These are phyloP conservation scores for Sciurus vulgaris DNA, from an alignment of 2,797 vertebrate species.

Conservation along the genomic window DNA sequence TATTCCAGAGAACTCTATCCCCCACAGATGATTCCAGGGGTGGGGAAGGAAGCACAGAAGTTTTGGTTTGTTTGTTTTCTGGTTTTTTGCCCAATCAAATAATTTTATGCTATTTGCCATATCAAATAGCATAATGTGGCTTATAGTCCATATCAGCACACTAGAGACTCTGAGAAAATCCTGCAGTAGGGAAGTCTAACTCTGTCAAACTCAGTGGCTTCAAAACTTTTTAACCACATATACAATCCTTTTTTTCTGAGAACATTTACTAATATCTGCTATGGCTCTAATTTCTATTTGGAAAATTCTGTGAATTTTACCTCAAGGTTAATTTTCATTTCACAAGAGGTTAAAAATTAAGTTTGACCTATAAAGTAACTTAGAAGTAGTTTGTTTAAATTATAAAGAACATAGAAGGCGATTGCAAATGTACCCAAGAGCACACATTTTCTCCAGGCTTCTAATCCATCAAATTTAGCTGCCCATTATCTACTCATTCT, in stretches of 20 bases:
- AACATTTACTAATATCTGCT: conserved; percentile 52
- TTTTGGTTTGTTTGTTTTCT: too few relatives aligned
- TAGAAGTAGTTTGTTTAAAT: conserved; percentile 80
- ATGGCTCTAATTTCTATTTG: conserved; percentile 60
- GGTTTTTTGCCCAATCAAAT: neutral
- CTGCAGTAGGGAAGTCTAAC: neutral
- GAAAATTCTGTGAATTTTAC: conserved; percentile 72
- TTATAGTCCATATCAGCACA: neutral
- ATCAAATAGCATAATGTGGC: too few relatives aligned
- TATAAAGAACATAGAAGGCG: conserved; percentile 25
- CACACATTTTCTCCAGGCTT: neutral
- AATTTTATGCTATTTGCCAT: neutral
- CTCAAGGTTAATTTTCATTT: conserved; percentile 78
- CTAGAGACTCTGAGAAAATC: conserved; percentile 24
- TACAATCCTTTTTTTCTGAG: neutral
- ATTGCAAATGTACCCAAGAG: neutral
- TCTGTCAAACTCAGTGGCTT: neutral
- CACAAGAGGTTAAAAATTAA: conserved; percentile 74
- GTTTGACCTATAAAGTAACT: conserved; percentile 74
- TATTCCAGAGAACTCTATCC: neutral
- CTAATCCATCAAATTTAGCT: conserved; percentile 39
- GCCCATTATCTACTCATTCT: conserved; percentile 39
- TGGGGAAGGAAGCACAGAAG: too few relatives aligned
- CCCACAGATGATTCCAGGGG: neutral
- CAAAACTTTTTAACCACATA: conserved; percentile 50